Percentiles rank a stretch among this genome's conserved stretches.
Evolutionary conservation across 2,113 vertebrate genomes (phyloP).

Genomic region (Seriola aureovittata): DNA sequence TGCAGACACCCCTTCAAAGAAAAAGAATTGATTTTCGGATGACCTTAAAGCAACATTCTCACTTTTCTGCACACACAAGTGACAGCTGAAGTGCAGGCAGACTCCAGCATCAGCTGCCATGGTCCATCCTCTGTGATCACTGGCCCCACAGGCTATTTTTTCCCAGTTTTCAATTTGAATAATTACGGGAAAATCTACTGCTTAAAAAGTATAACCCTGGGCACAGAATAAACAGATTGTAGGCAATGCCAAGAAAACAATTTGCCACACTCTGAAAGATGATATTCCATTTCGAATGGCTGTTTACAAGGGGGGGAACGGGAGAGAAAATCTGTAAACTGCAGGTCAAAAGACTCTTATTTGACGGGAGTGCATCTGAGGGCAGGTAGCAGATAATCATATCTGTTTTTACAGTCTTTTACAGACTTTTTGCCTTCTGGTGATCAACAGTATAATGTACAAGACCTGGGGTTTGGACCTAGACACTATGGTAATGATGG

Average conservation of each 20-base stretch:
- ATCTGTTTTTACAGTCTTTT: not conserved
- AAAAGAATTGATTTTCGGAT: not conserved
- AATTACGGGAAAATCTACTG: constrained; percentile 41
- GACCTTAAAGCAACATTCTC: constrained; percentile 27
- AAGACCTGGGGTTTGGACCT: not conserved
- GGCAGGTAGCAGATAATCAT: not conserved
- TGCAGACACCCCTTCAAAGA: not conserved
- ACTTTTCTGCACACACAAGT: constrained; percentile 9
- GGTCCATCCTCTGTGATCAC: constrained; percentile 1
- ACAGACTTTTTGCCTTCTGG: not conserved
- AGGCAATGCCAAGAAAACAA: constrained; percentile 22
- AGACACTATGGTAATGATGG: not conserved
- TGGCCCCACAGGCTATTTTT: constrained; percentile 10
- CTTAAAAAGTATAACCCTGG: constrained; percentile 2
- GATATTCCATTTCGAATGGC: not conserved
- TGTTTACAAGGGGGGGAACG: not conserved
- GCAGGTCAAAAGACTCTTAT: not conserved
- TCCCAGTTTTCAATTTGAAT: constrained; percentile 40
- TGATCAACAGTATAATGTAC: not conserved
- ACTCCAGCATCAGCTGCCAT: constrained; percentile 16
- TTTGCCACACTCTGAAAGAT: constrained; percentile 19
- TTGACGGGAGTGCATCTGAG: not conserved
- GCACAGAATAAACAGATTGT: constrained; percentile 7
- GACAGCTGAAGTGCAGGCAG: constrained; percentile 30
- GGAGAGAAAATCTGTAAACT: not conserved